phyloP scores from a whole-genome alignment of 2,888 invertebrate genomes.

The Drosophila nr. medialis region DNA sequence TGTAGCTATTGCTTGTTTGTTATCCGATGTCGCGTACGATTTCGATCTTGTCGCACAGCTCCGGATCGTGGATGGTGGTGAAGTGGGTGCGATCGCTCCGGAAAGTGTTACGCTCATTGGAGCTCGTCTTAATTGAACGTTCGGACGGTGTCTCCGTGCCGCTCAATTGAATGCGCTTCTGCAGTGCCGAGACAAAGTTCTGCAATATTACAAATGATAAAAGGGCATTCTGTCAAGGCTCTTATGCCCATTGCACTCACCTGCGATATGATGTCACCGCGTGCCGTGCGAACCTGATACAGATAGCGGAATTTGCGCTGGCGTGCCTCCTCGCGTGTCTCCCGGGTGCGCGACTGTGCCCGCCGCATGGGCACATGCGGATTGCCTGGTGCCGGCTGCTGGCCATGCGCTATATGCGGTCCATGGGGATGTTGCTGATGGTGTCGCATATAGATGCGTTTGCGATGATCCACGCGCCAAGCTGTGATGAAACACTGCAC shows the following conservation, averaged over 20 bases:
- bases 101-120: constrained; percentile 90
- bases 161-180: constrained; percentile 89
- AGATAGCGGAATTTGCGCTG: constrained; percentile 94
- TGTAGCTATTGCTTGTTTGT: constrained; percentile 84
- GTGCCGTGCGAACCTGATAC: constrained; percentile 94
- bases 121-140: constrained; percentile 85
- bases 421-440: constrained; percentile 65
- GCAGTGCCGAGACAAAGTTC: constrained; percentile 92
- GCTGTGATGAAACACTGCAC: constrained; percentile 85
- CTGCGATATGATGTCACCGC: constrained; percentile 96
- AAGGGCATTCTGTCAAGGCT: not conserved
- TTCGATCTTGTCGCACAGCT: constrained; percentile 85
- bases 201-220: constrained; percentile 80
- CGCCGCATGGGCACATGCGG: constrained; percentile 67
- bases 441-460: constrained; percentile 81
- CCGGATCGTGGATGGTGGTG: constrained; percentile 89
- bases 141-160: constrained; percentile 87
- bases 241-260: constrained; percentile 84
- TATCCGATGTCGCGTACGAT: constrained; percentile 85
- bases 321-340: constrained; percentile 91
- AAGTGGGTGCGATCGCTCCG: constrained; percentile 91
- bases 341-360: constrained; percentile 87
- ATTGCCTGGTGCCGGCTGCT: constrained; percentile 53
- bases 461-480: constrained; percentile 84
- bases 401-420: constrained; percentile 71